A percentile compares a stretch with the other conserved stretches of the same genome.
Conservation (phyloP, 1,140 invertebrate species). For the Drosophila oshimai region DNA sequence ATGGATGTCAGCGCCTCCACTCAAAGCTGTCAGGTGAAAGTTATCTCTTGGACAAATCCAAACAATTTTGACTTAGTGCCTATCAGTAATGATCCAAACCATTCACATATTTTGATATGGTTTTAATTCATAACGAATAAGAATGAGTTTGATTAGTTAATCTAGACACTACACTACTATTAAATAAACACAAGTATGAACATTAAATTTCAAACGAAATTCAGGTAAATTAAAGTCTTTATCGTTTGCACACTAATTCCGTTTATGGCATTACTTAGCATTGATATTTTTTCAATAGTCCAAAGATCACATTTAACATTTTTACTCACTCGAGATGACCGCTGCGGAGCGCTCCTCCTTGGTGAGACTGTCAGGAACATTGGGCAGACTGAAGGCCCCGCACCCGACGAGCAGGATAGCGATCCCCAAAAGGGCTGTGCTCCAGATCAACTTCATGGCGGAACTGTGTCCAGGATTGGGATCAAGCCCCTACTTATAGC, state of each 20-base stretch:
- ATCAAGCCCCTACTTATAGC: constrained; percentile 47
- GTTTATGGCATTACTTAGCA: no score
- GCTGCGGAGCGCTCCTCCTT: constrained; percentile 24
- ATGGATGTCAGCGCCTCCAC: constrained; percentile 1
- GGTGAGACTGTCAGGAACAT: constrained; percentile 15
- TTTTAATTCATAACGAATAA: no score
- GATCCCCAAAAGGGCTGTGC: constrained; percentile 24
- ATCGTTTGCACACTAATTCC: no score
- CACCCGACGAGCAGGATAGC: constrained; percentile 3
- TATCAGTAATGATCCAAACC: background rate
- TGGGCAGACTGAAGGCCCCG: constrained; percentile 18
- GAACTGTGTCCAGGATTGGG: constrained; percentile 8
- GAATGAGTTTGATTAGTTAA: no score
- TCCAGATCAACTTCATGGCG: constrained; percentile 46
- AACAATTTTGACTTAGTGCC: background rate
- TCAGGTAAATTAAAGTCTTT: no score
- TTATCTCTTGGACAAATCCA: background rate
- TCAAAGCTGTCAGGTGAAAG: constrained; percentile 25
- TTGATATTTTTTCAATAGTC: no score
- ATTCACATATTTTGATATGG: constrained; percentile 1
- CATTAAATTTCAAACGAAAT: no score
- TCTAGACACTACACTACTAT: no score
- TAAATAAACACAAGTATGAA: no score
- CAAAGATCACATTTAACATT: no score
- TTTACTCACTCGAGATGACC: constrained; percentile 34